These are phyloP conservation scores for Cettia cetti DNA, from an alignment of 2,113 vertebrate species.

Conservation along the genomic window DNA sequence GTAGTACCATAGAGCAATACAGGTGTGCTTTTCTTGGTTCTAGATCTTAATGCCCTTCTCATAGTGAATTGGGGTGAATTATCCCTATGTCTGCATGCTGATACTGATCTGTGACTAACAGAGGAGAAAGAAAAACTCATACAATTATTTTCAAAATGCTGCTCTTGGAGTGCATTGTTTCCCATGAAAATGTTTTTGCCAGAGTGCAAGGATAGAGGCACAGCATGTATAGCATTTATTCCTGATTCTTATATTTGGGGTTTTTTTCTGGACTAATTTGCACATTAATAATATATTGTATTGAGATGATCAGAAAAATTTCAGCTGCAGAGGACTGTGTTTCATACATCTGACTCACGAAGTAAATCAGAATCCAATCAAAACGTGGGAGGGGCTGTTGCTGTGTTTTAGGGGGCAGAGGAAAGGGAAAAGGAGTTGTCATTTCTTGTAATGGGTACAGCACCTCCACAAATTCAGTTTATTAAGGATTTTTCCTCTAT, in stretches of 20 bases:
- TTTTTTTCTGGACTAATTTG: not conserved
- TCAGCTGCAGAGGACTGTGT: not conserved
- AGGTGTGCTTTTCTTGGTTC: not conserved
- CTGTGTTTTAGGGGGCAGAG: not conserved
- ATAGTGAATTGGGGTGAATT: not conserved
- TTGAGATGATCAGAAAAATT: not conserved
- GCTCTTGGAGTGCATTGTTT: not conserved
- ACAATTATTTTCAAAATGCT: not conserved
- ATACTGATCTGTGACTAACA: not conserved
- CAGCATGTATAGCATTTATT: not conserved
- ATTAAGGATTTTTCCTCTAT: not conserved
- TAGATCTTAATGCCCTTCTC: not conserved
- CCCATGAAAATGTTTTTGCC: not conserved
- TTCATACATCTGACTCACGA: not conserved
- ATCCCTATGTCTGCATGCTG: not conserved
- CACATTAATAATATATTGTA: not conserved
- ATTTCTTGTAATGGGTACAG: not conserved
- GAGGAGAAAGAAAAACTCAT: not conserved
- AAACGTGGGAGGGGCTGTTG: not conserved
- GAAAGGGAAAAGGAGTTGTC: not conserved
- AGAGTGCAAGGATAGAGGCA: not conserved
- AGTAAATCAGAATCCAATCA: not conserved
- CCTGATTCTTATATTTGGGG: not conserved
- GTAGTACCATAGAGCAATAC: rapidly evolving
- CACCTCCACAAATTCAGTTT: not conserved